Evolutionary conservation across 1,140 invertebrate species (phyloP).

Genomic region (Cherax destructor): DNA sequence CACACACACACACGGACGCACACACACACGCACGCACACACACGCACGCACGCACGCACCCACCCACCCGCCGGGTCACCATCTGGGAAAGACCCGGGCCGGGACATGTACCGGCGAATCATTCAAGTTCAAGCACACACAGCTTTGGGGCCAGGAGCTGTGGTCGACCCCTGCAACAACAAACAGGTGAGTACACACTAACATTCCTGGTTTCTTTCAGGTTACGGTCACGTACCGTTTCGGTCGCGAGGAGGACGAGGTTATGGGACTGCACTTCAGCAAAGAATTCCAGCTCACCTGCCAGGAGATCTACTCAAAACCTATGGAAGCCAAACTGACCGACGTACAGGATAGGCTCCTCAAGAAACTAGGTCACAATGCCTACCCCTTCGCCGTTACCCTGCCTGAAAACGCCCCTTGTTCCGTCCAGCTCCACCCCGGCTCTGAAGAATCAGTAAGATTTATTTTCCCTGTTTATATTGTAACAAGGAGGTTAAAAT

Average conservation of each 20-base stretch:
- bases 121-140: no score
- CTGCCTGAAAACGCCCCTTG: conserved; percentile 80
- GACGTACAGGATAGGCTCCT: conserved; percentile 78
- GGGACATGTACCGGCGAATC: no score
- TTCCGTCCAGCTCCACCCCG: conserved; percentile 87
- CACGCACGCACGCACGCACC: no score
- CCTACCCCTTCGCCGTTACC: conserved; percentile 70
- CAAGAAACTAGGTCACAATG: conserved; percentile 73
- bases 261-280: conserved; percentile 95
- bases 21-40: no score
- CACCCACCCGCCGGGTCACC: no score
- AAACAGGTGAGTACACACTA: background rate
- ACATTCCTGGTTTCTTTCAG: background rate
- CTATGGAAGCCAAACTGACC: conserved; percentile 79
- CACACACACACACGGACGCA: no score
- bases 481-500: background rate
- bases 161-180: background rate
- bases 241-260: conserved; percentile 93
- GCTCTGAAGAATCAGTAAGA: conserved; percentile 82
- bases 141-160: no score
- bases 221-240: conserved; percentile 85
- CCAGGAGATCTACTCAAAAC: conserved; percentile 85
- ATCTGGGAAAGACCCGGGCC: no score
- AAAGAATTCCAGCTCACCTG: conserved; percentile 87
- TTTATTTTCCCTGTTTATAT: background rate